Percentiles rank a stretch among this genome's conserved stretches.
These are phyloP conservation scores for Steinernema carpocapsae DNA, from an alignment of 2,888 invertebrate genomes.

Conservation along the genomic window DNA sequence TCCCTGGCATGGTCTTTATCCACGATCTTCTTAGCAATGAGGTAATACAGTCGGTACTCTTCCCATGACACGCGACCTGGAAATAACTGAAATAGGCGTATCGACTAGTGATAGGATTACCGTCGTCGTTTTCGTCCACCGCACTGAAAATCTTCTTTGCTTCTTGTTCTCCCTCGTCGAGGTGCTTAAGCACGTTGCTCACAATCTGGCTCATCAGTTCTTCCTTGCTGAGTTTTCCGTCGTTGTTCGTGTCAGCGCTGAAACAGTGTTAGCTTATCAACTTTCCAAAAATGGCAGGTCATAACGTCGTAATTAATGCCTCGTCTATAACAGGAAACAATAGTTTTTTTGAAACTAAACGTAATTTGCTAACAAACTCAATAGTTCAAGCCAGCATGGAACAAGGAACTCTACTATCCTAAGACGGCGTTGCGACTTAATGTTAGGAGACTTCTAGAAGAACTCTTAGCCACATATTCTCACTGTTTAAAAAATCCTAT, in stretches of 20 bases:
- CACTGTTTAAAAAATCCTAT: too few relatives aligned
- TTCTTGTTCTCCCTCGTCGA: slow-evolving; percentile 69
- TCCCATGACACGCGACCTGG: slow-evolving; percentile 78
- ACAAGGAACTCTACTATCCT: too few relatives aligned
- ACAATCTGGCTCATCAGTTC: slow-evolving; percentile 70
- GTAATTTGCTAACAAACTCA: too few relatives aligned
- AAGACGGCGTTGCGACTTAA: too few relatives aligned
- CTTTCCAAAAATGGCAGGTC: too few relatives aligned
- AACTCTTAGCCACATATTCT: too few relatives aligned
- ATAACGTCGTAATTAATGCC: too few relatives aligned
- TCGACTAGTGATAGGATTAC: slow-evolving; percentile 39
- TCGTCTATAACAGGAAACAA: too few relatives aligned
- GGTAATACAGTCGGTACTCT: slow-evolving; percentile 80
- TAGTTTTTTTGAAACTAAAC: too few relatives aligned
- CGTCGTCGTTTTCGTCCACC: slow-evolving; percentile 51
- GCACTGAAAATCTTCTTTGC: slow-evolving; percentile 56
- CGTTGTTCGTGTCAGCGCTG: slow-evolving; percentile 70
- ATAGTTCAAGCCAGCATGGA: too few relatives aligned
- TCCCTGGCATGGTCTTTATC: slow-evolving; percentile 74
- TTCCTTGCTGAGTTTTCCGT: slow-evolving; percentile 64
- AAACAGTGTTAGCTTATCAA: too few relatives aligned
- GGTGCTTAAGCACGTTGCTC: slow-evolving; percentile 69
- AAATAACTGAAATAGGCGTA: neutral
- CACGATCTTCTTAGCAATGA: slow-evolving; percentile 76
- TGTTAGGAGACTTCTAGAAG: too few relatives aligned